A percentile compares a stretch with the other conserved stretches of the same genome.
Evolutionary conservation across 2,113 vertebrate species (phyloP).

Genomic region (Saccopteryx leptura): DNA sequence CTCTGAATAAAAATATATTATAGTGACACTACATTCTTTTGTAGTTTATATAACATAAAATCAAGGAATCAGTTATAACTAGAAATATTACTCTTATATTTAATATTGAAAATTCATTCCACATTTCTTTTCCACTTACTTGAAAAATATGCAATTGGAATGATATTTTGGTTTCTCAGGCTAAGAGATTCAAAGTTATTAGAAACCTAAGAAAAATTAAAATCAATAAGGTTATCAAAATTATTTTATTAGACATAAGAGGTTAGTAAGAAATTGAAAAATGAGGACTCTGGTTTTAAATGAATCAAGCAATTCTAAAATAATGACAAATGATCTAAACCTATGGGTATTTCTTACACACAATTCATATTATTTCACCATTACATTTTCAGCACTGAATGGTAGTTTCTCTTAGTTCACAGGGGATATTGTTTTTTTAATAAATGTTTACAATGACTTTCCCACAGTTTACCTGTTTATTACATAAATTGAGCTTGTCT

Average conservation of each 20-base stretch:
- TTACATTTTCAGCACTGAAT: not conserved
- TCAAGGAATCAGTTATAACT: not conserved
- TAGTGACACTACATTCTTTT: not conserved
- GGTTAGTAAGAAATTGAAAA: not conserved
- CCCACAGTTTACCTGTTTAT: not conserved
- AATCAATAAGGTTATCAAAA: not conserved
- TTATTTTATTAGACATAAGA: conserved; percentile 38
- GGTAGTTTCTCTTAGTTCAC: not conserved
- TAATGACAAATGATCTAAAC: not conserved
- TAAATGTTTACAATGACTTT: not conserved
- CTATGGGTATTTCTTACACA: not conserved
- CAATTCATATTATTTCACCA: not conserved
- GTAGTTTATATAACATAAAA: not conserved
- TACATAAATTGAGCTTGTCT: not conserved
- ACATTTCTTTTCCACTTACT: not conserved
- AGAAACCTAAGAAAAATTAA: conserved; percentile 14
- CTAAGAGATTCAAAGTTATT: not conserved
- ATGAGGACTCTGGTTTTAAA: not conserved
- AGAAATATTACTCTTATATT: not conserved
- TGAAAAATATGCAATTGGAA: not conserved
- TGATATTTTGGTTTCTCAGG: not conserved
- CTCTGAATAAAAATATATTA: not conserved
- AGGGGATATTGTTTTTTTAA: not conserved
- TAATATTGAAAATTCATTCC: not conserved
- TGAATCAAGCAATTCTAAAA: conserved; percentile 18